Conservation (phyloP, 2,797 vertebrate genomes). For the Rhinoraja longicauda region DNA sequence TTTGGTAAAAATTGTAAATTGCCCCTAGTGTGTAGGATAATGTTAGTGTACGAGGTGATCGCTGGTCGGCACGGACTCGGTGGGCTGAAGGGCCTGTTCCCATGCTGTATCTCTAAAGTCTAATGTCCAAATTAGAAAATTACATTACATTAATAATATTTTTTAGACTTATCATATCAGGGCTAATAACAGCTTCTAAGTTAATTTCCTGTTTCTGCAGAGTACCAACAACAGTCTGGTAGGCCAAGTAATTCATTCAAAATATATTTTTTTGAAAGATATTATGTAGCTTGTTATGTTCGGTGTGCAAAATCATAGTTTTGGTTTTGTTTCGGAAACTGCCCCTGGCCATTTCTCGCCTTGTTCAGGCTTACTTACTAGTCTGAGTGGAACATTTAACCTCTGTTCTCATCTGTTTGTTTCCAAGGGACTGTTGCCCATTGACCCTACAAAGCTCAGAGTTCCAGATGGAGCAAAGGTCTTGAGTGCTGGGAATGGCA, state of each 20-base stretch:
- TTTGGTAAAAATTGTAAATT: no score
- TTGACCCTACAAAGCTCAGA: slow-evolving; percentile 70
- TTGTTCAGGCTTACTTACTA: slow-evolving; percentile 39
- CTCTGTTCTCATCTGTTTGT: slow-evolving; percentile 59
- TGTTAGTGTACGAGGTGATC: no score
- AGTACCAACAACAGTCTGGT: background rate
- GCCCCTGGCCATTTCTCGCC: background rate
- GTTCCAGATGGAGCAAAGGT: slow-evolving; percentile 68
- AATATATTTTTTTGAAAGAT: background rate
- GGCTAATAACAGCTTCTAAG: background rate
- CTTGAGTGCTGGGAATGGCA: slow-evolving; percentile 64
- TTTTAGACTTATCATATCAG: background rate
- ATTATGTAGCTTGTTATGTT: background rate
- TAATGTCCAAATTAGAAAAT: no score
- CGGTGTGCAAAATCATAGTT: background rate
- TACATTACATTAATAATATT: background rate
- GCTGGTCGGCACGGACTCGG: no score
- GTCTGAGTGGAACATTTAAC: slow-evolving; percentile 65
- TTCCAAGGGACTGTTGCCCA: slow-evolving; percentile 62
- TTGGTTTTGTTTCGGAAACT: slow-evolving; percentile 2
- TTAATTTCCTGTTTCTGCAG: background rate
- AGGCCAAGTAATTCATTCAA: background rate
- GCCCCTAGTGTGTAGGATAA: no score
- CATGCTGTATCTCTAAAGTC: background rate
- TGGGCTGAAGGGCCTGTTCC: no score